Conservation (phyloP, 2,888 invertebrate species). For the Penaeus monodon region DNA sequence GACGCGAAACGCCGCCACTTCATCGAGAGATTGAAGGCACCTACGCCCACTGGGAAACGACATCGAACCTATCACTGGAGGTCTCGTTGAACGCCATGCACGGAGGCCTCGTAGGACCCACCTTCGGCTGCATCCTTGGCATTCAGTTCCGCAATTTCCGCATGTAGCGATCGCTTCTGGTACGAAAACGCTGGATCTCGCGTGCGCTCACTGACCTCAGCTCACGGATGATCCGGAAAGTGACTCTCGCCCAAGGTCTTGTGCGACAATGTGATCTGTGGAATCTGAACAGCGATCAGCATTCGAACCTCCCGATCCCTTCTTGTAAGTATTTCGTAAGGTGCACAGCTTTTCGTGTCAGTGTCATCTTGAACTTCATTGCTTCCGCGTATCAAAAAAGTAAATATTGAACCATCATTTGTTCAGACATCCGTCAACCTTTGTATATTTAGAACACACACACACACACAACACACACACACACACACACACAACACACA, state of each 20-base stretch:
- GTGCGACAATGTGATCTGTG: conserved; percentile 73
- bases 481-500: no score
- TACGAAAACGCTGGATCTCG: conserved; percentile 71
- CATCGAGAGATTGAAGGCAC: conserved; percentile 69
- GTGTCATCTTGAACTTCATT: no score
- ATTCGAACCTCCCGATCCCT: conserved; percentile 72
- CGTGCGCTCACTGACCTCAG: conserved; percentile 76
- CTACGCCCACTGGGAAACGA: conserved; percentile 74
- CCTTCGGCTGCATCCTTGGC: conserved; percentile 75
- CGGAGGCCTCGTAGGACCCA: conserved; percentile 75
- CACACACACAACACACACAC: no score
- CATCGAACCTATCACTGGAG: conserved; percentile 75
- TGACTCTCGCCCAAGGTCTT: conserved; percentile 72
- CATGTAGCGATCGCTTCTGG: conserved; percentile 76
- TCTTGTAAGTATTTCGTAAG: conserved; percentile 69
- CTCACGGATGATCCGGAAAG: conserved; percentile 81
- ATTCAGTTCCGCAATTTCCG: conserved; percentile 73
- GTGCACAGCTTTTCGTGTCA: no score
- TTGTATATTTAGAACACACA: no score
- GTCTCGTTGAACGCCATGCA: conserved; percentile 74
- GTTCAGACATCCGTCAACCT: no score
- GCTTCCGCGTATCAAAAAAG: no score
- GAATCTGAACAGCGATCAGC: conserved; percentile 71
- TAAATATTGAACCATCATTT: no score
- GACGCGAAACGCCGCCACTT: conserved; percentile 69